Evolutionary conservation across 2,113 vertebrate species (phyloP), one percentile per base, ranked within the genome.

Genomic region (Lagopus muta): DNA sequence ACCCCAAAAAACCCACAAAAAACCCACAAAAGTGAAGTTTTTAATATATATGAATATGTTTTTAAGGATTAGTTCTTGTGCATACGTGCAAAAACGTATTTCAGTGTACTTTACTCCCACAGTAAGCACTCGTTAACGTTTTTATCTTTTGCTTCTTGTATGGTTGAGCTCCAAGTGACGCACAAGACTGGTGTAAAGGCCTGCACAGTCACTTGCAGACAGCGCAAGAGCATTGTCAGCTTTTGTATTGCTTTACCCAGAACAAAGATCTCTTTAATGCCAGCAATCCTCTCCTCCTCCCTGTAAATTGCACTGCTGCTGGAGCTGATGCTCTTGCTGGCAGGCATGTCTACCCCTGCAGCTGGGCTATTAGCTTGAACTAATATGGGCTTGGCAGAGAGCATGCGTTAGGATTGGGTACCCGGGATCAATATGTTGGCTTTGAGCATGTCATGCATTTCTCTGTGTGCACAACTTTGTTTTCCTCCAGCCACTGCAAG

Each of bases 261-360:
- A 66, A 21, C 15, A 82, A 34, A 80, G 57, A 64, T 76, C 13
- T 57, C 10, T 82, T 73, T 43, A 36, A 70, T 40, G 62, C 61
- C 38, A 54, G 28, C 34, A 62, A 25, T 47, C 43, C 36, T 64
- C 52, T 70, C 20, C n/a, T 22, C 10, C 8, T 80, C 20, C 42
- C 45, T 70, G 58, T 21, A 61, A 43, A 65, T 22, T 0, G 1
- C 6, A 3, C 24, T 48, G 38, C 45, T 7, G 1, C 3, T 2
- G 2, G 28, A 82, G 72, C 50, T 80, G 19, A 70, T 1, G 42
- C 65, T 34, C 42, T 88, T 71, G 3, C 66, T 88, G 79, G 62
- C 82, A 58, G 45, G 30, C 22, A 2, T 8, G 45, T 60, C 43
- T 78, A 12, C 34, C 48, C 40, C 73, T 78, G 69, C 88, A 88